Base-by-base conservation (phyloP, 2,888 invertebrate species). In the Drosophila tanythrix region DNA sequence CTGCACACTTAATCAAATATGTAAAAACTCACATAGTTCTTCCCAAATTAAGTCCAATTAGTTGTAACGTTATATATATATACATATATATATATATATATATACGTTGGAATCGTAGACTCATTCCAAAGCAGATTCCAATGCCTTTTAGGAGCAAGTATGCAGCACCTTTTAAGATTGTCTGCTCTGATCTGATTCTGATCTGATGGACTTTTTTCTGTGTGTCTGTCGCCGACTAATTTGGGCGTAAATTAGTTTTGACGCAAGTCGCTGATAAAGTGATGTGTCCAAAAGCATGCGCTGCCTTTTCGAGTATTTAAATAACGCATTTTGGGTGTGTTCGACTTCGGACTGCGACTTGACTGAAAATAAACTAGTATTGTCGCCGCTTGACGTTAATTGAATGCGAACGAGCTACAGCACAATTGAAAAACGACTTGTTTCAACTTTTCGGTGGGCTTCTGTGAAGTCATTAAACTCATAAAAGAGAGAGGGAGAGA, bases 401-500 rank as follows among this genome's bases (percentile, higher is more conserved):
- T 89, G 76, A 87, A 84, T 84, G 88, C 71, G 70, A 84, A 87
- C 80, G 82, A 89, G 89, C 76, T 65, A 64, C 25, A 51, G 64
- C 71, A 69, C 65, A 67, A 38, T 66, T 69, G 56, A 55, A 15
- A 67, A 55, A 70, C 46, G 15, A 52, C 66, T 81, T 63, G 35
- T 52, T 70, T 55, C 75, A 40, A 52, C 61, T 75, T 65, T 61
- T 55, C 15, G n/a, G 68, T 70, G 56, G 64, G 76, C 53, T 40
- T 36, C 11, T 40, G 53, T 56, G 67, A 66, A 86, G 85, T 85
- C 85, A 89, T 85, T 89, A 85, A 88, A 85, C 90, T 76, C 85
- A 85, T 85, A 89, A 89, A 88, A 77, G 64, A 79, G 61, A 58
- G 35, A 21, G n/a, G 1, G 31, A 63, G 56, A 66, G 62, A 21